Evolutionary conservation across 2,113 vertebrate genomes (phyloP), one percentile per base, ranked within the genome.

Genomic region (Oreochromis spilurus): DNA sequence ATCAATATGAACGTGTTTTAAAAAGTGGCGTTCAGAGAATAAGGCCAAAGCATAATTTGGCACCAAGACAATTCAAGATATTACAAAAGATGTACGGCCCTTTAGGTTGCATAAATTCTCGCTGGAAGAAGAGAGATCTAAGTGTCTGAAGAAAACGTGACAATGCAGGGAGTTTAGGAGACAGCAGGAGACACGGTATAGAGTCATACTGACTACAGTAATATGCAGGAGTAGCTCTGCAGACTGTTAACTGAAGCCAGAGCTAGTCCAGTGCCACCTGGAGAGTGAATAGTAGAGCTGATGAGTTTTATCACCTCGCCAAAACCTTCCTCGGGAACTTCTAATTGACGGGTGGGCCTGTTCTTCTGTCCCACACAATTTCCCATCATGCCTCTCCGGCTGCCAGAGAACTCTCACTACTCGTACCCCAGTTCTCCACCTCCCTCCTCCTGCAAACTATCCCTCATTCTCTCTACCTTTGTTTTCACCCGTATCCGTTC

Each of bases 381-480:
- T 96, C 91, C 95, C 93, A 75, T 87, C 93, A 92, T 92, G 94
- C 93, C 94, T 94, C 92, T 95, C 90, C 84, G 80, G 85, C 93
- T 89, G 90, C 94, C 94, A 93, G 91, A 75, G 91, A 91, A 91
- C 91, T 93, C 91, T 89, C 85, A 80, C 93, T 84, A 77, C 81
- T 90, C 40, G 65, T 84, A 92, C 85, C 84, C 96, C 94, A 96
- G 96, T 89, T 97, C 97, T 97, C 96, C 96, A 97, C 97, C 96
- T 98, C 98, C 97, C 97, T 93, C 97, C 96, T 91, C 70, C n/a
- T 34, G 75, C 84, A 75, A 86, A 79, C 87, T 75, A 85, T 94
- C 93, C 91, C 85, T 93, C 87, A 81, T 82, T 83, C 96, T 95
- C 96, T 97, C 97, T 97, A 97, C 97, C 97, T 98, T 98, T 94